phyloP scores from a whole-genome alignment of 1,140 invertebrate species.

The Neodiprion pinetum region DNA sequence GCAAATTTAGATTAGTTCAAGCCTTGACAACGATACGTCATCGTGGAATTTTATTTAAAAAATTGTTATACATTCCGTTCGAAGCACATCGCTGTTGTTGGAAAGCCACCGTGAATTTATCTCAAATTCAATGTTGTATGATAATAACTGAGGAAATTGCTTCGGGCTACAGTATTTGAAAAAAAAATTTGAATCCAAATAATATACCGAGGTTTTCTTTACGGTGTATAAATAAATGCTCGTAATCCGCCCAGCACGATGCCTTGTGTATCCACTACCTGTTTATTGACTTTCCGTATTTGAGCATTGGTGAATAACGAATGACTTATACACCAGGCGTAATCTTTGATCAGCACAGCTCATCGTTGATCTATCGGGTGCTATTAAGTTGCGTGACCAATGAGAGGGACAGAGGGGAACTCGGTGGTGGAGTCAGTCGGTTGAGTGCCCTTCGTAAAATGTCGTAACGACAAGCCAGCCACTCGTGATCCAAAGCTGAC shows the following conservation, averaged over 20 bases:
- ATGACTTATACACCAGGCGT: not conserved
- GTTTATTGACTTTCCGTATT: slow-evolving; percentile 3
- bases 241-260: too few relatives aligned
- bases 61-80: too few relatives aligned
- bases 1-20: too few relatives aligned
- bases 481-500: not conserved
- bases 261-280: too few relatives aligned
- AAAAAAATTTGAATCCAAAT: too few relatives aligned
- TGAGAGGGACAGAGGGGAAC: not conserved
- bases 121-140: not conserved
- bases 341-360: not conserved
- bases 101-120: too few relatives aligned
- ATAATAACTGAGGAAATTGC: not conserved
- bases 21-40: too few relatives aligned
- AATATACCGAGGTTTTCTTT: too few relatives aligned
- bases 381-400: slow-evolving; percentile 3
- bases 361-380: not conserved
- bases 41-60: too few relatives aligned
- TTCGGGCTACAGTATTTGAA: not conserved
- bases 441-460: not conserved
- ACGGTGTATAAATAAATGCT: too few relatives aligned
- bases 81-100: too few relatives aligned
- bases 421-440: not conserved
- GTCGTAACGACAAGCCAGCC: not conserved
- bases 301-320: not conserved